Evolutionary conservation across 2,797 vertebrate genomes (phyloP).

Genomic region (Poecilia gillii): DNA sequence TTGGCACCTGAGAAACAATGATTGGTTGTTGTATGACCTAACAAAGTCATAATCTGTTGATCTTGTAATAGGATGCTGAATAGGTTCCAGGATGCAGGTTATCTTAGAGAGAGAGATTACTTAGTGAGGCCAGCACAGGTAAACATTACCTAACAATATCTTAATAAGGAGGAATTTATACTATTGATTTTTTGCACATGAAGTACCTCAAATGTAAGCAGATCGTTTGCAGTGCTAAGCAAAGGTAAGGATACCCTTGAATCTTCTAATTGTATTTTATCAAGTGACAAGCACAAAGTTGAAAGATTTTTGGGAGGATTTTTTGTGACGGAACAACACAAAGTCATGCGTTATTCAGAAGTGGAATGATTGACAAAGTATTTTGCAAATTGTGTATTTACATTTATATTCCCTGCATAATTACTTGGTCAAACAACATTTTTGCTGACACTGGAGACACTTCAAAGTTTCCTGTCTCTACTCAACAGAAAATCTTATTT

Average conservation of each 20-base stretch:
- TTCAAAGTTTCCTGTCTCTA: not conserved
- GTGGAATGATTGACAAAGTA: not conserved
- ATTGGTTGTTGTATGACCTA: not conserved
- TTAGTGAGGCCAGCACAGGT: not conserved
- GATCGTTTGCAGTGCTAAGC: not conserved
- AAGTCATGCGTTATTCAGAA: not conserved
- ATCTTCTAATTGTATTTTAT: not conserved
- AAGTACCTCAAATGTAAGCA: not conserved
- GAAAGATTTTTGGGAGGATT: not conserved
- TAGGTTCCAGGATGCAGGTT: slow-evolving; percentile 2
- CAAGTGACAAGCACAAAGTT: not conserved
- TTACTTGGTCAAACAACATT: not conserved
- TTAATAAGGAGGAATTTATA: not conserved
- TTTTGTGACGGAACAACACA: not conserved
- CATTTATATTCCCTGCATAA: not conserved
- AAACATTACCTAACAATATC: not conserved
- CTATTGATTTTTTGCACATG: not conserved
- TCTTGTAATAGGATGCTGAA: not conserved
- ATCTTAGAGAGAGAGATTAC: not conserved
- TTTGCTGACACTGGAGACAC: not conserved
- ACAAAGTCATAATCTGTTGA: not conserved
- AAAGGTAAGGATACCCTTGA: not conserved
- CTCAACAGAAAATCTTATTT: not conserved
- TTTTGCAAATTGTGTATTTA: not conserved
- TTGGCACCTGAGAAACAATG: not conserved